phyloP scores from a whole-genome alignment of 1,140 invertebrate genomes.

The Polypedilum vanderplanki region DNA sequence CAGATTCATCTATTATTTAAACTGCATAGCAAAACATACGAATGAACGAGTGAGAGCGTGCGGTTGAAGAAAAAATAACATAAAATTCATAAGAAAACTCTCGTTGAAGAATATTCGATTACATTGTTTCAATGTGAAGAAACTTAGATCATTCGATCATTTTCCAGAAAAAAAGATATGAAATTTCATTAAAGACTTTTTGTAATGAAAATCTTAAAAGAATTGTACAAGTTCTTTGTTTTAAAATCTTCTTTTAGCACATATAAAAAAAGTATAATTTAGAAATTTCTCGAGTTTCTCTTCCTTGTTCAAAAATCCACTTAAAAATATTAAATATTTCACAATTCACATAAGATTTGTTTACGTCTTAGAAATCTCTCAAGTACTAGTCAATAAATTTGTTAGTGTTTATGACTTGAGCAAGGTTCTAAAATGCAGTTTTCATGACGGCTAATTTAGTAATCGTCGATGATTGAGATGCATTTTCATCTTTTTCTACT shows the following conservation, averaged over 20 bases:
- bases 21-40: background rate
- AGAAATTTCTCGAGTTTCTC: no score
- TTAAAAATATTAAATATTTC: no score
- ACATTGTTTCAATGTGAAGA: background rate
- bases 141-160: background rate
- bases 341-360: conserved; percentile 15
- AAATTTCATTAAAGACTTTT: no score
- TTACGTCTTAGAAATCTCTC: background rate
- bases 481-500: background rate
- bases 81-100: background rate
- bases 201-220: no score
- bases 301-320: no score
- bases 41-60: background rate
- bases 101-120: background rate
- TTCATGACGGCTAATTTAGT: background rate
- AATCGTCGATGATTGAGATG: conserved; percentile 10
- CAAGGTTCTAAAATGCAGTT: background rate
- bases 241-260: no score
- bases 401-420: background rate
- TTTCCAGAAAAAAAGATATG: no score
- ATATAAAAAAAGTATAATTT: no score
- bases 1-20: background rate
- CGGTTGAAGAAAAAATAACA: background rate
- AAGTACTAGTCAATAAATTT: conserved; percentile 25
- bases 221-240: no score